Conservation (phyloP, 2,888 invertebrate genomes). For the Callyntrura guangdongensis region DNA sequence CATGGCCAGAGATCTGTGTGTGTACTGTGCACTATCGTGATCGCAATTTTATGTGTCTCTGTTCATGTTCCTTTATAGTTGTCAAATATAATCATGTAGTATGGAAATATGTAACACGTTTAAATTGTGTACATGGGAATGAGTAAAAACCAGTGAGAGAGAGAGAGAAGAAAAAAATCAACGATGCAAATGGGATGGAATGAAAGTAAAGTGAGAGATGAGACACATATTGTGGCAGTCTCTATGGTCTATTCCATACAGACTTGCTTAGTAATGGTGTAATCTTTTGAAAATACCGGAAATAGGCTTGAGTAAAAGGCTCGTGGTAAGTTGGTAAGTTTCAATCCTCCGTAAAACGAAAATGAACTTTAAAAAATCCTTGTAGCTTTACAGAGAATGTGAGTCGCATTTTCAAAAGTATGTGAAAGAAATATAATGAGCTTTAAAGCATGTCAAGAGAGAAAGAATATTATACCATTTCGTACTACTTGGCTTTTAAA, state of each 20-base stretch:
- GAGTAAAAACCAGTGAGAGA: background rate
- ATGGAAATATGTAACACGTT: slow-evolving; percentile 44
- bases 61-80: background rate
- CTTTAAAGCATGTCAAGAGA: background rate
- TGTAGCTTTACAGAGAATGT: slow-evolving; percentile 4
- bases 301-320: slow-evolving; percentile 73
- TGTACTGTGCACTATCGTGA: background rate
- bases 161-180: slow-evolving; percentile 41
- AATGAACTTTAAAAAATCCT: slow-evolving; percentile 57
- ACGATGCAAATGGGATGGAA: slow-evolving; percentile 62
- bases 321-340: slow-evolving; percentile 61
- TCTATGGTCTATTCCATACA: background rate
- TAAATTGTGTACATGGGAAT: slow-evolving; percentile 28
- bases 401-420: background rate
- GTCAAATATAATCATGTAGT: background rate
- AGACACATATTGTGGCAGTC: slow-evolving; percentile 48
- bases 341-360: slow-evolving; percentile 43
- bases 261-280: slow-evolving; percentile 17
- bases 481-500: slow-evolving; percentile 31
- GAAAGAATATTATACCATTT: background rate
- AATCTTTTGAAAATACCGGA: slow-evolving; percentile 76
- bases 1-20: background rate
- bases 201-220: slow-evolving; percentile 68
- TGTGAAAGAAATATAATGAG: slow-evolving; percentile 17
- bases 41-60: slow-evolving; percentile 9